Base-by-base conservation (phyloP, 2,113 vertebrate genomes). In the Ciconia boyciana region DNA sequence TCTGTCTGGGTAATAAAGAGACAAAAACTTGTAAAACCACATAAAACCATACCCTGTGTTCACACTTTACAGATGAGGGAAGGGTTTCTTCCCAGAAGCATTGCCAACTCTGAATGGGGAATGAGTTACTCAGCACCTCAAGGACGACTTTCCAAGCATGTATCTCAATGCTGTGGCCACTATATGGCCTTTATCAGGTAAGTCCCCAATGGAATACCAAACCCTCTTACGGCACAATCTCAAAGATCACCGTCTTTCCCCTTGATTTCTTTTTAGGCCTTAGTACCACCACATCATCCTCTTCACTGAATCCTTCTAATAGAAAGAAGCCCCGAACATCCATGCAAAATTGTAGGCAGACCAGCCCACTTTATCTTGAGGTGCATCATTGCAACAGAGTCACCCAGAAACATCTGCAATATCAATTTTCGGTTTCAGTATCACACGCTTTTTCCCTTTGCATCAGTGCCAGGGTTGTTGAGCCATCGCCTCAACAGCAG, bases 391-490 rank as follows among this genome's bases (percentile, higher is more conserved):
- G 19, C 32, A 51, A 54, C 16, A 36, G 11, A 52, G 62, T 32
- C 31, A 49, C 46, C 4, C n/a, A 82, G 21, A 64, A 69, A 65
- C n/a, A 52, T 7, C 34, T 18, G 17, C 6, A 41, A 12, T 32
- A 80, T 6, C 26, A 31, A 7, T 81, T 60, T 84, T 34, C 20
- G 48, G 26, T 19, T 31, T 22, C n/a, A 43, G 39, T 16, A 44
- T n/a, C 31, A 11, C 51, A 26, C 1, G 0, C 13, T 72, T 65
- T 55, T 36, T 39, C 26, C 4, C 16, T 1, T 0, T 5, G n/a
- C 31, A 62, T 16, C 41, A 49, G 48, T 36, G 68, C 25, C 28
- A n/a, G 62, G 28, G 28, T 31, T 6, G 2, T 2, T 54, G 7
- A 32, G 39, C 1, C n/a, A n/a, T n/a, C n/a, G n/a, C n/a, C n/a